Base-by-base conservation (phyloP, 1,140 invertebrate genomes). In the Thalassaphorura encarpata region DNA sequence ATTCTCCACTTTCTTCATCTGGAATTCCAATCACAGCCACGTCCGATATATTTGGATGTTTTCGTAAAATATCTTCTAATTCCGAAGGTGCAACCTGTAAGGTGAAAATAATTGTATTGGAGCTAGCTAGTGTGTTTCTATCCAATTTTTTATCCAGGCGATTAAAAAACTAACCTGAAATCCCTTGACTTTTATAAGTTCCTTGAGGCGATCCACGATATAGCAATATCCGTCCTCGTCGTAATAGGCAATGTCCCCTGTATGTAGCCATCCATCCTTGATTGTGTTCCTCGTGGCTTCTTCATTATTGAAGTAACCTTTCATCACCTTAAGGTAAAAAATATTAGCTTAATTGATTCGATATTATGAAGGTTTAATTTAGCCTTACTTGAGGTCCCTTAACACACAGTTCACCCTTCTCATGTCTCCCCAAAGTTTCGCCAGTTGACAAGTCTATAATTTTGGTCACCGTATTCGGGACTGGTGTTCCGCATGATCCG, bases 121-220 rank as follows among this genome's bases (percentile, higher is more conserved):
- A n/a, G n/a, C n/a, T n/a, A n/a, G n/a, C n/a, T n/a, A n/a, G n/a
- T n/a, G n/a, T n/a, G n/a, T n/a, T n/a, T n/a, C n/a, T n/a, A n/a
- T n/a, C n/a, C n/a, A n/a, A n/a, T n/a, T n/a, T n/a, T n/a, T n/a
- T n/a, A n/a, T n/a, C n/a, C n/a, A n/a, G n/a, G n/a, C n/a, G n/a
- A n/a, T n/a, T n/a, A n/a, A n/a, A n/a, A n/a, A n/a, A 47, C 41
- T 28, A 4, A 79, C 78, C 77, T 89, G 87, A 66, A 86, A 82
- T 59, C 86, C 88, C 73, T 89, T 89, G 42, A 88, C 86, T 75
- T 94, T 94, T 56, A 94, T 93, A 15, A 94, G 76, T 69, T 94
- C 89, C 66, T 94, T 94, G 41, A 92, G 66, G 52, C 90, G 73
- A 63, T 93, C 89, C 1, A 86, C 84, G 50, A 93, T 80, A 51